Conservation (phyloP, 2,797 vertebrate species). For the Cossypha dichroa region DNA sequence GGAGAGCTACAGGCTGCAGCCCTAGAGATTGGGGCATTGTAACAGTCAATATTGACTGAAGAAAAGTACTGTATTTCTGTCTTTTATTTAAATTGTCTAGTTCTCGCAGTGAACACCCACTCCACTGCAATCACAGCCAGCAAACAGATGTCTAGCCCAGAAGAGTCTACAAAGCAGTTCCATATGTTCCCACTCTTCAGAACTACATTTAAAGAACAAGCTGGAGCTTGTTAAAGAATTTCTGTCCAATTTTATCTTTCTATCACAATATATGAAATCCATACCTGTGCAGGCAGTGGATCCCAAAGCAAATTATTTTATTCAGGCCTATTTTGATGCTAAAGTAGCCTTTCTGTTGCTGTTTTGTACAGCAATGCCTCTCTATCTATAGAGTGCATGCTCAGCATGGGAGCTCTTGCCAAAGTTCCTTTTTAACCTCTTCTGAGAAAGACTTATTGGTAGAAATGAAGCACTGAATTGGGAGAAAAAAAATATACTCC, state of each 20-base stretch:
- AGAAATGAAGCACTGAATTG: neutral
- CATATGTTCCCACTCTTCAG: slow-evolving; percentile 36
- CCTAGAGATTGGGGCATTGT: neutral
- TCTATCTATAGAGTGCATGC: neutral
- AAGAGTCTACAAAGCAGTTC: slow-evolving; percentile 42
- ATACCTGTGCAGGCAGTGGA: neutral
- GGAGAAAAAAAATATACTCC: neutral
- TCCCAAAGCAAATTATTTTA: neutral
- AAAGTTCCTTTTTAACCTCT: neutral
- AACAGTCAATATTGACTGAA: slow-evolving; percentile 5
- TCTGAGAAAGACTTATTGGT: neutral
- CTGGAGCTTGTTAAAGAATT: neutral
- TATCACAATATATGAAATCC: neutral
- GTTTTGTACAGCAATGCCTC: neutral
- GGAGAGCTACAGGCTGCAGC: neutral
- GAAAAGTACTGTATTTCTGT: neutral
- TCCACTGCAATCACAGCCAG: neutral
- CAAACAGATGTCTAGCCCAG: slow-evolving; percentile 29
- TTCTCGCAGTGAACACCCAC: neutral
- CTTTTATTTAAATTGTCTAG: slow-evolving; percentile 2
- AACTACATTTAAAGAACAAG: neutral
- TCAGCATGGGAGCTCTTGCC: neutral
- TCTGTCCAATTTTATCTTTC: neutral
- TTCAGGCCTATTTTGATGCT: neutral
- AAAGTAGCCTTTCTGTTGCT: neutral